A percentile compares a stretch with the other conserved stretches of the same genome.
phyloP scores from a whole-genome alignment of 2,888 invertebrate genomes.

The Pocota personata region DNA sequence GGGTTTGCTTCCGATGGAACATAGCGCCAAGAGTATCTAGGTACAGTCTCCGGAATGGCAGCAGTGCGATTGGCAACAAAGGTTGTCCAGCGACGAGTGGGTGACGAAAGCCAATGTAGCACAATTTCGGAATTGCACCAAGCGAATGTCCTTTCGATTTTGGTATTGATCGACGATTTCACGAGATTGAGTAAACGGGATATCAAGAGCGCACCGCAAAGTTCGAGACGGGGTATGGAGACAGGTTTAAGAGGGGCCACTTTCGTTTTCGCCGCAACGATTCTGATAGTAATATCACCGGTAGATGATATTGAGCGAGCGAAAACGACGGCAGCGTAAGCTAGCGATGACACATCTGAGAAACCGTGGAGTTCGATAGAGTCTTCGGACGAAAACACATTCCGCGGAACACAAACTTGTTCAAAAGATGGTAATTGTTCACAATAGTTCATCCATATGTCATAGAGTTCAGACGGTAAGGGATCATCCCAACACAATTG shows the following conservation, averaged over 20 bases:
- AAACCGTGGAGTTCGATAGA: constrained; percentile 15
- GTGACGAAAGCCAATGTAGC: constrained; percentile 75
- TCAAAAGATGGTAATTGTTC: background rate
- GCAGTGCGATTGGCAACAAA: constrained; percentile 61
- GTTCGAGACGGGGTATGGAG: constrained; percentile 54
- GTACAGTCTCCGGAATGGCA: constrained; percentile 41
- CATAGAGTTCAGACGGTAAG: background rate
- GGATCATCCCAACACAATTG: constrained; percentile 1
- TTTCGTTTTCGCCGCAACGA: constrained; percentile 18
- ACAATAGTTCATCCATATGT: background rate
- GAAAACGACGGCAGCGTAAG: constrained; percentile 39
- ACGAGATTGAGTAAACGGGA: constrained; percentile 18
- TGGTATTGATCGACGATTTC: constrained; percentile 17
- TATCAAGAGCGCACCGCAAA: constrained; percentile 46
- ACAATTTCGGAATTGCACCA: constrained; percentile 77
- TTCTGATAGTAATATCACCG: background rate
- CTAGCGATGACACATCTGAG: constrained; percentile 1
- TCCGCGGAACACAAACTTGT: background rate
- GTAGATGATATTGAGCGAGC: background rate
- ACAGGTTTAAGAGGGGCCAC: constrained; percentile 47
- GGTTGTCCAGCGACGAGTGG: constrained; percentile 58
- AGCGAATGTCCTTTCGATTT: constrained; percentile 20
- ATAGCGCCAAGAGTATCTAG: constrained; percentile 52
- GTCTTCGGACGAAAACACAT: background rate
- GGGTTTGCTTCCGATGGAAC: constrained; percentile 61